These are phyloP conservation scores for Dipodomys ordii DNA, from an alignment of 2,113 vertebrate species.

Conservation along the genomic window DNA sequence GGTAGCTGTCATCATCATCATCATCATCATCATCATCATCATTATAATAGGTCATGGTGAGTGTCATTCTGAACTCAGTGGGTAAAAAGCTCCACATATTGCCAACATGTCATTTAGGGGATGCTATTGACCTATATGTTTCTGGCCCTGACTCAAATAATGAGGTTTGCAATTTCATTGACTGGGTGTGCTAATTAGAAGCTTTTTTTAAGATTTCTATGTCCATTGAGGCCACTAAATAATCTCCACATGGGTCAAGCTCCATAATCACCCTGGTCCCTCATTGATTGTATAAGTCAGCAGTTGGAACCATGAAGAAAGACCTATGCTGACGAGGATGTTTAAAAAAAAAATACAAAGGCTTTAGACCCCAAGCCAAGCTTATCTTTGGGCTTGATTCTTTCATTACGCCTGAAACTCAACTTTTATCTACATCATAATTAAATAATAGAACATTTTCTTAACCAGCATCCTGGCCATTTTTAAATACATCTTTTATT, in stretches of 20 bases:
- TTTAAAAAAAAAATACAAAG: background rate
- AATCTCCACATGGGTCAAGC: conserved; percentile 74
- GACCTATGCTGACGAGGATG: background rate
- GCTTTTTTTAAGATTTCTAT: conserved; percentile 75
- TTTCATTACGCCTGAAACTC: conserved; percentile 13
- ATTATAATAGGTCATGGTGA: background rate
- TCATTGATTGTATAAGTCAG: conserved; percentile 62
- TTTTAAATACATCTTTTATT: conserved; percentile 83
- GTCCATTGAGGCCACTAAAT: conserved; percentile 65
- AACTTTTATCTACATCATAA: conserved; percentile 70
- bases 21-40: background rate
- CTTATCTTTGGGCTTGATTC: conserved; percentile 40
- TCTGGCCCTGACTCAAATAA: conserved; percentile 73
- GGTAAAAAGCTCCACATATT: conserved; percentile 42
- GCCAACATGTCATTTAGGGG: conserved; percentile 66
- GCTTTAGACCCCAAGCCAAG: background rate
- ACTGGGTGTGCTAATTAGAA: conserved; percentile 77
- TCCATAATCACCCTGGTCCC: conserved; percentile 52
- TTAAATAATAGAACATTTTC: conserved; percentile 75
- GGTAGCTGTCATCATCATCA: background rate
- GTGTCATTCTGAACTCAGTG: conserved; percentile 59
- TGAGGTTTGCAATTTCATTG: conserved; percentile 76
- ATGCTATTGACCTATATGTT: conserved; percentile 31
- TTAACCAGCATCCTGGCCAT: conserved; percentile 66
- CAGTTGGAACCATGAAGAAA: conserved; percentile 55